phyloP scores from a whole-genome alignment of 1,140 invertebrate genomes.

The Drosophila nigromelanica region DNA sequence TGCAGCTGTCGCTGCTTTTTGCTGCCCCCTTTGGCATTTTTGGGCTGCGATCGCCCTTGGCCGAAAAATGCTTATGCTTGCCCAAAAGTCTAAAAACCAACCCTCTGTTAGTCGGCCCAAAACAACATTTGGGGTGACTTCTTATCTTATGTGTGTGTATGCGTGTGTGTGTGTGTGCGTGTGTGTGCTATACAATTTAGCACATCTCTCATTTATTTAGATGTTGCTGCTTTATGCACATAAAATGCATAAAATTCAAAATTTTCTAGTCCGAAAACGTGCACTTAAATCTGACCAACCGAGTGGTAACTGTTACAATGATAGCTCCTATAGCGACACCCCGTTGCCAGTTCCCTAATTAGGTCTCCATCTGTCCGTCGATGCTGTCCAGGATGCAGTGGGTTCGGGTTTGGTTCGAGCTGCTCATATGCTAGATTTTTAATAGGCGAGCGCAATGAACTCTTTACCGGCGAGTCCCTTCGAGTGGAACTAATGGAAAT shows the following conservation, averaged over 20 bases:
- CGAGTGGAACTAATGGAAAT: slow-evolving; percentile 50
- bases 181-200: slow-evolving; percentile 34
- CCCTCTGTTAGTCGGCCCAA: slow-evolving; percentile 46
- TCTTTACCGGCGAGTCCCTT: slow-evolving; percentile 32
- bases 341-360: slow-evolving; percentile 26
- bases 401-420: slow-evolving; percentile 11
- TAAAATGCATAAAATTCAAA: slow-evolving; percentile 47
- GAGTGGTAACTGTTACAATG: slow-evolving; percentile 15
- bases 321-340: slow-evolving; percentile 9
- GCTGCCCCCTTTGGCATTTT: slow-evolving; percentile 59
- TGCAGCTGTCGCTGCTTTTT: slow-evolving; percentile 66
- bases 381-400: slow-evolving; percentile 6
- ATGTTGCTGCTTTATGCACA: slow-evolving; percentile 27
- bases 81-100: slow-evolving; percentile 54
- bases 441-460: slow-evolving; percentile 33
- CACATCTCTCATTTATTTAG: slow-evolving; percentile 26
- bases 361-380: slow-evolving; percentile 33
- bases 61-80: slow-evolving; percentile 74
- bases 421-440: slow-evolving; percentile 38
- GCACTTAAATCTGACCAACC: slow-evolving; percentile 29
- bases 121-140: slow-evolving; percentile 66
- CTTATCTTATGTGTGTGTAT: slow-evolving; percentile 8
- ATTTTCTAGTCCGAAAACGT: slow-evolving; percentile 15
- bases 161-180: slow-evolving; percentile 15
- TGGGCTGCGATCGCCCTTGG: slow-evolving; percentile 71